Base-by-base conservation (phyloP, 2,888 invertebrate genomes). In the Thera britannica region DNA sequence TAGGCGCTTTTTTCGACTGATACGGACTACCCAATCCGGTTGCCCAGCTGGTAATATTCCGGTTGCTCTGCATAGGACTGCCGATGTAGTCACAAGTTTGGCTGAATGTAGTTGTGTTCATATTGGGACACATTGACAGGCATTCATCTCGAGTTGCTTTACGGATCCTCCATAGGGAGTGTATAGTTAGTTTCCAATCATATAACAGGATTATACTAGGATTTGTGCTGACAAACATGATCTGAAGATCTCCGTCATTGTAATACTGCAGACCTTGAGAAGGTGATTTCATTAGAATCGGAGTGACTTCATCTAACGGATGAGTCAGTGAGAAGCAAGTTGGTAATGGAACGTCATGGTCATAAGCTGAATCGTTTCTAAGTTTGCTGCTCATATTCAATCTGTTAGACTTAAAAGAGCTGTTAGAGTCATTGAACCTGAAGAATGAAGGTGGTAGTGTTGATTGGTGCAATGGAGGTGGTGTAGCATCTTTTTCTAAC, bases 301-400 rank as follows among this genome's bases (percentile, higher is more conserved):
- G 98, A 65, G 97, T 96, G 38, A 98, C 96, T 89, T 99, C 98
- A 86, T 99, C 98, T 62, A 98, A 90, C 0, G 98, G 98, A 94
- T 98, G 98, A 0, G 96, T 95, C 67, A 99, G 89, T 7, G 98
- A 98, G 87, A 97, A 99, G 58, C 98, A 94, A 0, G 97, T 96
- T 0, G 98, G 97, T 81, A 97, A 93, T 0, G 94, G 91, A 60
- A 95, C 92, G 52, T 94, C 94, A n/a, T 87, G 85, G 2, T 93
- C 94, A 46, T 84, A 90, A 0, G 89, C 76, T 0, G 92, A 92
- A 62, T 93, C 93, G 0, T 87, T 84, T 7, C 90, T 81, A 6
- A 90, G 73, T 68, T 86, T 90, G 0, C 89, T 89, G 57, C 93
- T 93, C 86, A 90, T 87, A 52, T 90, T 92, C 12, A 85, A 86